Evolutionary conservation across 2,113 vertebrate genomes (phyloP), one percentile per base, ranked within the genome.

Genomic region (Zosterops borbonicus): DNA sequence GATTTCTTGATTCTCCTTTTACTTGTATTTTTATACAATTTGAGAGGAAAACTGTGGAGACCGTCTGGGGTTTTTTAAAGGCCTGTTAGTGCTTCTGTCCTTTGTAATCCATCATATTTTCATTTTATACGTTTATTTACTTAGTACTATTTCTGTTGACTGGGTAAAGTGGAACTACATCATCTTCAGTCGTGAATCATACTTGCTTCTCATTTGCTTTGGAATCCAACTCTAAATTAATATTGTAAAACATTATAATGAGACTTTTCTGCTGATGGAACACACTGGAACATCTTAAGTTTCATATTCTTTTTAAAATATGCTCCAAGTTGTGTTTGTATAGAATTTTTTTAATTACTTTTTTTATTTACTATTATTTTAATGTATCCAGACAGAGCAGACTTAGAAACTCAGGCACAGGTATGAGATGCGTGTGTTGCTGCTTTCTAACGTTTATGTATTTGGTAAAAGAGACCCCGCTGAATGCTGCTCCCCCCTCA

Each of bases 391-490:
- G 73, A 56, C 39, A 71, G 15, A 63, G 18, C 0, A 0, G 37
- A 25, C n/a, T 55, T 86, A 37, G 44, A 67, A 82, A 49, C 44
- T 59, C 56, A 19, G 39, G 25, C 28, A n/a, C 3, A 41, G 22
- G 31, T n/a, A 59, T 0, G 5, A 95, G 46, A 37, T 37, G 33
- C 0, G 0, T 35, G 9, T 71, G n/a, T 84, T 79, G 27, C 58
- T 84, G 56, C n/a, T 92, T 87, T 71, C 58, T 82, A 41, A 4
- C 46, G 24, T 83, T 84, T 79, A 18, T 79, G 25, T 55, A 25
- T 73, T 87, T 69, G 10, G 19, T 68, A 29, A 64, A 67, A 88
- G 59, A 73, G 11, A 19, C 52, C 16, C n/a, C 69, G 25, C 39
- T 71, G 71, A 70, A 56, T 31, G 25, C 16, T 75, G 25, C 12